Evolutionary conservation across 2,888 invertebrate genomes (phyloP), one percentile per base, ranked within the genome.

Genomic region (Amaurobius ferox): DNA sequence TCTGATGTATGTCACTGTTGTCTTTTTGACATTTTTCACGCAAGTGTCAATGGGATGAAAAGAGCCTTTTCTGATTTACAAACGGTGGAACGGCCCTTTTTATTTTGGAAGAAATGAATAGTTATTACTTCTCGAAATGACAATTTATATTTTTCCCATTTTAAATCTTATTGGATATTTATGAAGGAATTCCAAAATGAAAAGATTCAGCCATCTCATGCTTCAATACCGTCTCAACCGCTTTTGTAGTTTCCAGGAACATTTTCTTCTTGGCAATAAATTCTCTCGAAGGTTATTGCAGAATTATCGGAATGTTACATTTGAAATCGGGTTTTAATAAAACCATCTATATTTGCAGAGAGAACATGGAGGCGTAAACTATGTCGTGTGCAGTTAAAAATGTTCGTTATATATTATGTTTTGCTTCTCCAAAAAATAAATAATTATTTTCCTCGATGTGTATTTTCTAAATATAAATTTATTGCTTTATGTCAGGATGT

Each of bases 121-220:
- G 55, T 55, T 55, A 55, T 55, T 55, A 16, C 55, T 16, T 55
- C 55, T 55, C 23, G 55, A 55, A 23, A 55, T 55, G 55, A 55
- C 55, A 55, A 55, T 55, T 55, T 55, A 23, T 19, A 55, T 23
- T 55, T 55, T 55, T 55, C 23, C 55, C 55, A 55, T 19, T 55
- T 55, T 55, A 23, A 19, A 23, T 55, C 5, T 55, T 55, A 55
- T 55, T 55, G 55, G 55, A 55, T 55, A 55, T 55, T 55, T 55
- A 55, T 55, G 55, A 55, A 55, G 16, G 55, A 55, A 55, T 55
- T 55, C 23, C 23, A 19, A 6, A 3, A n/a, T 2, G 55, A 55
- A 23, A 55, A 16, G 23, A 55, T 23, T n/a, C 23, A 23, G 16
- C 55, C 55, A 55, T 55, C 23, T 23, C 2, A 55, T 55, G 11